Conservation (phyloP, 2,888 invertebrate genomes). For the Lampropteryx suffumata region DNA sequence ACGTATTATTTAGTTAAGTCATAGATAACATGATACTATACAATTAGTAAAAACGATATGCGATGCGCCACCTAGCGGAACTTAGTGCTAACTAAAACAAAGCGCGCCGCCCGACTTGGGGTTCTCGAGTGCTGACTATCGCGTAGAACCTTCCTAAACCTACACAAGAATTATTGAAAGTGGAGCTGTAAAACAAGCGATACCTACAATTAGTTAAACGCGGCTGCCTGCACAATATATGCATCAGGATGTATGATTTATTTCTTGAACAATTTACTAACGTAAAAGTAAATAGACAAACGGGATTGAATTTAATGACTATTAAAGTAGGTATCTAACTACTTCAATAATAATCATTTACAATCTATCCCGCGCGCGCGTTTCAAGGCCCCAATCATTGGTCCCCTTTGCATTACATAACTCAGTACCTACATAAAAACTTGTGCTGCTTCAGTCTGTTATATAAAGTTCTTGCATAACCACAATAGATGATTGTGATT, state of each 20-base stretch:
- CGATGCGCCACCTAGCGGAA: neutral
- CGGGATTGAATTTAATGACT: too few relatives aligned
- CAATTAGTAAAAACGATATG: too few relatives aligned
- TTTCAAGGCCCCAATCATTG: conserved; percentile 8
- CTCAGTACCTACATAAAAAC: conserved; percentile 5
- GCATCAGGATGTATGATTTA: too few relatives aligned
- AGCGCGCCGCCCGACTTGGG: too few relatives aligned
- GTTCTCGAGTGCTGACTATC: too few relatives aligned
- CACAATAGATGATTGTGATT: conserved; percentile 30
- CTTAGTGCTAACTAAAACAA: neutral
- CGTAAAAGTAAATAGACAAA: too few relatives aligned
- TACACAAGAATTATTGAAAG: neutral
- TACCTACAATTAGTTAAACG: neutral
- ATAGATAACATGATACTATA: too few relatives aligned
- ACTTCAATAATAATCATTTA: too few relatives aligned
- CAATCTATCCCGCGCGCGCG: neutral
- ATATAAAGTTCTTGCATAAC: conserved; percentile 34
- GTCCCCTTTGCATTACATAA: conserved; percentile 25
- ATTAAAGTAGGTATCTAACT: too few relatives aligned
- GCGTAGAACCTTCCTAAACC: neutral
- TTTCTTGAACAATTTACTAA: too few relatives aligned
- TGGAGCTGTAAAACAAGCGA: conserved; percentile 9
- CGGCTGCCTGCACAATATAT: too few relatives aligned
- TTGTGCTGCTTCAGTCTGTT: conserved; percentile 18
- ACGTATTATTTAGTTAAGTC: too few relatives aligned